phyloP scores from a whole-genome alignment of 1,140 invertebrate species.

The Phymorhynchus buccinoides region DNA sequence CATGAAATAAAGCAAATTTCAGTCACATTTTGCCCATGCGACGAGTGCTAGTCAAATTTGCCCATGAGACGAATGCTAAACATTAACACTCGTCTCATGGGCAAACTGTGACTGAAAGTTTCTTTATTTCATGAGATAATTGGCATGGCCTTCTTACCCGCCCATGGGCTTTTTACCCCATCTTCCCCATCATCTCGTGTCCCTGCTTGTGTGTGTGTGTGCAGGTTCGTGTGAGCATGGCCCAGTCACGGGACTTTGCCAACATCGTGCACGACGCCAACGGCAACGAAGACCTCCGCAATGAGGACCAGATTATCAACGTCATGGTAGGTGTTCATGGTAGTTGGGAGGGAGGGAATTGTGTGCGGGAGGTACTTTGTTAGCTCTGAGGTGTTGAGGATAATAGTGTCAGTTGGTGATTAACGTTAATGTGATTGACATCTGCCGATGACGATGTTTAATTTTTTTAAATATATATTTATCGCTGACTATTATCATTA shows the following conservation, averaged over 20 bases:
- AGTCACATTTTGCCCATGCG: too few species aligned
- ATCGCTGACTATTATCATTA: too few species aligned
- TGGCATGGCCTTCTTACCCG: too few species aligned
- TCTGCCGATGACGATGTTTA: too few species aligned
- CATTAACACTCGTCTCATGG: not conserved
- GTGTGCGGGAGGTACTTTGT: too few species aligned
- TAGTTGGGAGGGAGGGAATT: conserved; percentile 53
- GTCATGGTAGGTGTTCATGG: conserved; percentile 60
- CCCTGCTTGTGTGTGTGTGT: conserved; percentile 56
- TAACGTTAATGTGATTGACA: too few species aligned
- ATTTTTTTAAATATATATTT: too few species aligned
- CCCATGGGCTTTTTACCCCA: too few species aligned
- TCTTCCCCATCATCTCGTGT: conserved; percentile 42
- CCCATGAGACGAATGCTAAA: not conserved
- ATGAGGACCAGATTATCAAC: conserved; percentile 49
- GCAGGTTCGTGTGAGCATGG: conserved; percentile 63
- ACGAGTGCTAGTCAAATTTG: not conserved
- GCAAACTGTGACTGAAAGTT: not conserved
- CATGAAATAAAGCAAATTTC: too few species aligned
- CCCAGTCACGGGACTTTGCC: conserved; percentile 59
- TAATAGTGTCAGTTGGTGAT: too few species aligned
- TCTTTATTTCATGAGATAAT: too few species aligned
- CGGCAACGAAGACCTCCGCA: conserved; percentile 48
- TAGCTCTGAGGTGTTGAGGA: too few species aligned
- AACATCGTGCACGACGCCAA: conserved; percentile 58